Conservation (phyloP, 2,888 invertebrate genomes). For the Slavum lentiscoides region DNA sequence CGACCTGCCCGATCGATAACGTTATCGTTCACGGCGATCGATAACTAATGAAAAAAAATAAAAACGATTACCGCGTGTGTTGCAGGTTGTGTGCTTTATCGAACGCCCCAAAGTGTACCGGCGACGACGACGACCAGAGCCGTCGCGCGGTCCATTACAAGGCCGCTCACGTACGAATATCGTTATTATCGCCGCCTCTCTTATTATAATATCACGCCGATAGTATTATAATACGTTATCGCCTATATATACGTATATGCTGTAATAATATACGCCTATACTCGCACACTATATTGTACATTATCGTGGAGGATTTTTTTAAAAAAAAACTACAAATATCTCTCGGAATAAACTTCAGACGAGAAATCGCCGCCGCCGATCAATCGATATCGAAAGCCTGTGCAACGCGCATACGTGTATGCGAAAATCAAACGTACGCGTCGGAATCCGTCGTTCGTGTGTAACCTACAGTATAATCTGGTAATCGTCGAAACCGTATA, state of each 20-base stretch:
- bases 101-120: too few relatives aligned
- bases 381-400: too few relatives aligned
- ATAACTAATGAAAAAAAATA: not conserved
- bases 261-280: too few relatives aligned
- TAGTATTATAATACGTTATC: not conserved
- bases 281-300: too few relatives aligned
- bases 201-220: slow-evolving; percentile 22
- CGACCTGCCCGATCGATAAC: too few relatives aligned
- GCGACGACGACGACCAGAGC: too few relatives aligned
- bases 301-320: not conserved
- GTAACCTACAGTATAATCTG: not conserved
- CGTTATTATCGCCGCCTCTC: slow-evolving; percentile 41
- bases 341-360: too few relatives aligned
- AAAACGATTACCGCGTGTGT: not conserved
- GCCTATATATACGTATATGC: too few relatives aligned
- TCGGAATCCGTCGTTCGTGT: slow-evolving; percentile 13
- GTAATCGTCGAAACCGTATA: not conserved
- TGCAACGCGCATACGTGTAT: slow-evolving; percentile 13
- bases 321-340: too few relatives aligned
- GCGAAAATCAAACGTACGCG: slow-evolving; percentile 39
- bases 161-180: slow-evolving; percentile 33
- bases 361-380: too few relatives aligned
- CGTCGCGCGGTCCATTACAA: too few relatives aligned
- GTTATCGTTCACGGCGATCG: not conserved
- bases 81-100: too few relatives aligned